Evolutionary conservation across 2,113 vertebrate species (phyloP).

Genomic region (Onychorhynchus coronatus): DNA sequence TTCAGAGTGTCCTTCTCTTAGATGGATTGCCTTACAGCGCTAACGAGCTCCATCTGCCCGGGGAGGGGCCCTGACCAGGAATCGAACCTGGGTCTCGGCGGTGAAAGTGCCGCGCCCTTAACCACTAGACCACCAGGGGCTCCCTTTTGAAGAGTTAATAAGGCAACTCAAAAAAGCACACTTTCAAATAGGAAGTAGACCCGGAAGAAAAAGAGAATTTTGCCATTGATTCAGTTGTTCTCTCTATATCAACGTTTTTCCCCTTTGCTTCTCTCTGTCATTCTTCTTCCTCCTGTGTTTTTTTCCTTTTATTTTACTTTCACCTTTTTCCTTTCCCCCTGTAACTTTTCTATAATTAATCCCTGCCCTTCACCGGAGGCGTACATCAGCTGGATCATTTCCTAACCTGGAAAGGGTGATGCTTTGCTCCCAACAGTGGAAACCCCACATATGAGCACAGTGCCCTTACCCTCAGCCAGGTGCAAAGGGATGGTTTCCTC

Average conservation of each 20-base stretch:
- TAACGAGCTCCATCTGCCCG: no score
- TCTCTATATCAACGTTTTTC: neutral
- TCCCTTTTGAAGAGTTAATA: neutral
- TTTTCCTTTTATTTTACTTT: neutral
- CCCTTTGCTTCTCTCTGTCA: neutral
- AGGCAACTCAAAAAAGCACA: neutral
- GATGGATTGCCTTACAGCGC: no score
- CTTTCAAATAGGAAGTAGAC: neutral
- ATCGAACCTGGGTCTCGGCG: no score
- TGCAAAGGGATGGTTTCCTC: neutral
- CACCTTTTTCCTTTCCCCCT: neutral
- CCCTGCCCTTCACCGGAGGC: neutral
- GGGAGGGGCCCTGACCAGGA: no score
- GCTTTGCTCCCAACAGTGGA: neutral
- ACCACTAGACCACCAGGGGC: no score
- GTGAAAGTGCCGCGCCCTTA: no score
- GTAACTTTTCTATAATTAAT: neutral
- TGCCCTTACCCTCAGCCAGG: neutral
- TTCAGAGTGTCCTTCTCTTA: no score
- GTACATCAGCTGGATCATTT: neutral
- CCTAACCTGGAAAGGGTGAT: neutral
- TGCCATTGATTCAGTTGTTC: neutral
- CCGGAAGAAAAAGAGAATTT: neutral
- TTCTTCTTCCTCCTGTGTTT: neutral
- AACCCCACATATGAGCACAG: neutral